Base-by-base conservation (phyloP, 2,113 vertebrate species). In the Carassius gibelio region DNA sequence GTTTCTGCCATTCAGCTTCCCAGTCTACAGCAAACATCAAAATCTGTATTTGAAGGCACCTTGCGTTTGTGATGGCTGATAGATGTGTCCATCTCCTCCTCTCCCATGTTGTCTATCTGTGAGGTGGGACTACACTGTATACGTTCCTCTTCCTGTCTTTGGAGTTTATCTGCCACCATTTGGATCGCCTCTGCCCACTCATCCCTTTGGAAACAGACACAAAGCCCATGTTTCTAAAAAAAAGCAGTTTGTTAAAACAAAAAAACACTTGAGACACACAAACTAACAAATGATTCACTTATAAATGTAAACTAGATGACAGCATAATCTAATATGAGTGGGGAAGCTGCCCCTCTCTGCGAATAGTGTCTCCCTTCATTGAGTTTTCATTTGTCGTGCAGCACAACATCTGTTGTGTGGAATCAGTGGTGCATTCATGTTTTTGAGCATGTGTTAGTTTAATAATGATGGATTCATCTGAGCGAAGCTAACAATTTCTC, bases 131-230 rank as follows among this genome's bases (percentile, higher is more conserved):
- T 99, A 92, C 97, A 97, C 88, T 97, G 97, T 94, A 99, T 97
- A 84, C 97, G 94, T 86, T 99, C 98, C 61, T 99, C 97, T 91
- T 99, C 98, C 93, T 99, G 97, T 88, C 95, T 96, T 91, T 99
- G 97, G 89, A 99, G 96, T 92, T 97, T 97, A 93, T 98, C 98
- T 79, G 97, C 97, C 90, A 99, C 98, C 92, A 95, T 97, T 93
- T 99, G 98, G 89, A 99, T 99, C 86, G 97, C 97, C 94, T 98
- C 97, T 89, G 97, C 97, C 98, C 98, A 99, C 95, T 99, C 98
- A 92, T 99, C 98, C 93, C 98, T 99, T 89, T 82, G 82, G 83
- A 38, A 74, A 69, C 69, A 91, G 84, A 85, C 45, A 85, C 81
- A 76, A 30, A 85, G 38, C 38, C 38, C 38, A 38, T 38, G 3